Evolutionary conservation across 2,797 vertebrate genomes (phyloP), one percentile per base, ranked within the genome.

Genomic region (Tokudaia tokunoshimensis): DNA sequence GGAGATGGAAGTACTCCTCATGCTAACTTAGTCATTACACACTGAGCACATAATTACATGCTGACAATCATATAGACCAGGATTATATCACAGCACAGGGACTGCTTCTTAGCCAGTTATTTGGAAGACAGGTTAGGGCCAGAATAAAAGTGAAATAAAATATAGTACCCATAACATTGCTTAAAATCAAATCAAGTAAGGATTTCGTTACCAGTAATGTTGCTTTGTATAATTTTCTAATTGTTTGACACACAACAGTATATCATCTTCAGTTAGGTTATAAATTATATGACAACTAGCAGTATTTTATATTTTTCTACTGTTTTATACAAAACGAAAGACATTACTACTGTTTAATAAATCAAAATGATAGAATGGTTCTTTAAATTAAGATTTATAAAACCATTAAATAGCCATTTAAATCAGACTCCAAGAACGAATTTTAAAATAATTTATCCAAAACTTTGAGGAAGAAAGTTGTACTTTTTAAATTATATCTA

Each of bases 371-470:
- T 63, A 93, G 91, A 94, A 92, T 90, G 26, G 24, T 61, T 91
- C 59, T n/a, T 70, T 95, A 92, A 61, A 41, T 75, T 92, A 79
- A 59, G 22, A 57, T 55, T 65, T 74, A 94, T 1, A 94, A 82
- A 97, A 61, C 83, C 85, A 47, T 89, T 88, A 11, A 84, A 90
- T 4, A 87, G 55, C 52, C n/a, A 90, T 63, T 95, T 37, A 88
- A 84, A 84, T 94, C 24, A 81, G 78, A 76, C 59, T 83, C 80
- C 85, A 96, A 24, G 84, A 93, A 89, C 82, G 50, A 92, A 86
- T 91, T 55, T 31, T 55, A 75, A 92, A 89, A 88, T 1, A 94
- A 31, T 81, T 61, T 79, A 10, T 17, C 67, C 44, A 94, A 89
- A 94, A 34, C 12, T 61, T 78, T 91, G 34, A 52, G 37, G 29